Evolutionary conservation across 2,113 vertebrate genomes (phyloP), one percentile per base, ranked within the genome.

Genomic region (Malurus cyaneus): DNA sequence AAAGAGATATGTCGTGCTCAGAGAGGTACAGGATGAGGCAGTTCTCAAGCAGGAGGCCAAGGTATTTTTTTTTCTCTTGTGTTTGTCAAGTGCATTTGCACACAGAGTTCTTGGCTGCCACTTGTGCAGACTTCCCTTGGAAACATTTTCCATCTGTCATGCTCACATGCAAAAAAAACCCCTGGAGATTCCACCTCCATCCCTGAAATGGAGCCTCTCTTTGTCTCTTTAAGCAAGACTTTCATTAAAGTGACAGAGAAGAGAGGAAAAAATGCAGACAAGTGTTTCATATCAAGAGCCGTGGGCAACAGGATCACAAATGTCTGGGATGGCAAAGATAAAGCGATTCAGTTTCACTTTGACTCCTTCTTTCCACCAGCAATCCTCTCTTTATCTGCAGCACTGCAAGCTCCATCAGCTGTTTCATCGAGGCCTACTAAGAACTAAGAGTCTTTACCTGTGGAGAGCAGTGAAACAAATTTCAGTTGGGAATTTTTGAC

Each of bases 71-170:
- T 94, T 71, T 12, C 8, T 80, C 24, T 49, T 39, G 8, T 2
- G 1, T 62, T 93, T 95, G 81, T 76, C 91, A 82, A 95, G 34
- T 84, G 81, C 73, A 95, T 94, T 95, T 92, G 89, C 79, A 85
- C 80, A 53, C 53, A 44, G 69, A 94, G 59, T 62, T 86, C 65
- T 94, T 96, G 93, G 88, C 89, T 7, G 32, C 36, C 89, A 84
- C 71, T 96, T 83, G 47, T 59, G 23, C 66, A 94, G 88, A 77
- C 64, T 95, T 96, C 89, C 60, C 71, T 91, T 4, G 18, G 91
- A 95, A 94, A 86, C 8, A 81, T 88, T 93, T 93, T 92, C 76
- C 80, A 95, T 94, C 86, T 96, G 88, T 78, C 80, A 86, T 67
- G 76, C 23, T 91, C 39, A 66, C 57, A 77, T 32, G 71, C 8